These are phyloP conservation scores for Aspidiotus rigidus DNA, from an alignment of 2,888 invertebrate genomes.

Conservation along the genomic window DNA sequence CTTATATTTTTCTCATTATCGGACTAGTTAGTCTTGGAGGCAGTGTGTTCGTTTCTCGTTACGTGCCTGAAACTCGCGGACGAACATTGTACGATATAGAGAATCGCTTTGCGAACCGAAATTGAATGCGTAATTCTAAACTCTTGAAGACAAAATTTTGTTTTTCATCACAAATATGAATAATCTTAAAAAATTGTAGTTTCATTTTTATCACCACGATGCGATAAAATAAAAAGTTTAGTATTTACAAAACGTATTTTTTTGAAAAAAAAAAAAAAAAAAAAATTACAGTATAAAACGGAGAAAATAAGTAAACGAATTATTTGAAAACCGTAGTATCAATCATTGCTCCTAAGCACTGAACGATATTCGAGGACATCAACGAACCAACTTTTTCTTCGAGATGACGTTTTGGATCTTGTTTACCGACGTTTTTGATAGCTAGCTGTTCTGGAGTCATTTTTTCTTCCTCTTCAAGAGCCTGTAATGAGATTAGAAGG, in stretches of 20 bases:
- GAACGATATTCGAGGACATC: slow-evolving; percentile 96
- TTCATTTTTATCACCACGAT: too few relatives aligned
- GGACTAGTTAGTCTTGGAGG: slow-evolving; percentile 46
- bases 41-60: slow-evolving; percentile 46
- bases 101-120: slow-evolving; percentile 37
- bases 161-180: neutral
- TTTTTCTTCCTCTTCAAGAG: slow-evolving; percentile 96
- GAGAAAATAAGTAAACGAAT: slow-evolving; percentile 38
- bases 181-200: neutral
- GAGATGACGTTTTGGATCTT: slow-evolving; percentile 97
- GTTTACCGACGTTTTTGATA: slow-evolving; percentile 98
- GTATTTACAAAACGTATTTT: neutral
- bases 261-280: neutral
- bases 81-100: slow-evolving; percentile 51
- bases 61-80: slow-evolving; percentile 51
- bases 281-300: neutral
- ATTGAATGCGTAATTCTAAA: neutral
- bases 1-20: slow-evolving; percentile 43
- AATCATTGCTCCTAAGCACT: slow-evolving; percentile 93
- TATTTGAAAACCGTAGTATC: slow-evolving; percentile 86
- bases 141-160: neutral
- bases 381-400: slow-evolving; percentile 96
- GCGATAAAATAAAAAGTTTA: too few relatives aligned
- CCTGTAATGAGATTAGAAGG: slow-evolving; percentile 45
- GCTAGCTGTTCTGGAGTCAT: slow-evolving; percentile 99